phyloP scores from a whole-genome alignment of 2,113 vertebrate species.

The Psilopsiagon aurifrons region DNA sequence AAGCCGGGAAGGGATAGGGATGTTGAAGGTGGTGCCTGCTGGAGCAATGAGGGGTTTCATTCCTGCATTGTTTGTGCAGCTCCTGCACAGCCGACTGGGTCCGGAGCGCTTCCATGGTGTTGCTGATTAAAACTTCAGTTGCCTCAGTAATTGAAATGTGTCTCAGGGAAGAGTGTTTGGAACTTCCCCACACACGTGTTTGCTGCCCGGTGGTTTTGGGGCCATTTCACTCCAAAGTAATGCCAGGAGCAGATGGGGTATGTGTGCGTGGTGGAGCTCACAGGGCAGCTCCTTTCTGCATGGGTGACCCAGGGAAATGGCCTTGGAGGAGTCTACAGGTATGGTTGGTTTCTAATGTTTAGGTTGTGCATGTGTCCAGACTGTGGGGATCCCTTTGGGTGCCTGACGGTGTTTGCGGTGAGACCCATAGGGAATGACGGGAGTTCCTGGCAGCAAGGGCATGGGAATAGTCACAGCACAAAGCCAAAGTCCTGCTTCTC shows the following conservation, averaged over 20 bases:
- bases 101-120: neutral
- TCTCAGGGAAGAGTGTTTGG: conserved; percentile 34
- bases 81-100: neutral
- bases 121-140: conserved; percentile 37
- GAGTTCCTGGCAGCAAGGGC: accelerated
- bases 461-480: accelerated
- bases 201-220: neutral
- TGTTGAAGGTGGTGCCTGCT: neutral
- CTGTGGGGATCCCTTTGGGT: neutral
- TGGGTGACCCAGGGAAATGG: too few species aligned
- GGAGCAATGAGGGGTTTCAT: neutral
- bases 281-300: neutral
- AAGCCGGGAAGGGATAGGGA: neutral
- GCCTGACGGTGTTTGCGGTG: neutral
- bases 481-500: neutral
- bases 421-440: neutral
- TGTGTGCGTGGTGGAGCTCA: neutral
- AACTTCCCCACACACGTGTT: neutral
- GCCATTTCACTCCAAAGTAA: neutral
- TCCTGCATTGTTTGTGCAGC: neutral
- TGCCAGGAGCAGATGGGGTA: neutral
- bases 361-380: accelerated
- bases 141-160: conserved; percentile 43
- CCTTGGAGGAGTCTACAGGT: neutral
- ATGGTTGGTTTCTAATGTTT: accelerated